Conservation (phyloP, 2,888 invertebrate species). For the Sesia apiformis region DNA sequence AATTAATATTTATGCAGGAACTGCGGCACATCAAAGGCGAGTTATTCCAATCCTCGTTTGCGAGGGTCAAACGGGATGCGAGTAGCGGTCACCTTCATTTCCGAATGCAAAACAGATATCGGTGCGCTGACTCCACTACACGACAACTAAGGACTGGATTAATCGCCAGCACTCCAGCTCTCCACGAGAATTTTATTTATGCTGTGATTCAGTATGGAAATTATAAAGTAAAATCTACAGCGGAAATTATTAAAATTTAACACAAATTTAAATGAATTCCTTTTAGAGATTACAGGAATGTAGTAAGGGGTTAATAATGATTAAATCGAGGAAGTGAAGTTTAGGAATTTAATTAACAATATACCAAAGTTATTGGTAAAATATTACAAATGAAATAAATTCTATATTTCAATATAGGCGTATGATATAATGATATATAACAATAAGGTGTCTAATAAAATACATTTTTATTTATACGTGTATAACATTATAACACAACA, state of each 20-base stretch:
- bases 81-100: constrained; percentile 23
- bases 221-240: not conserved
- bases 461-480: too few relatives aligned
- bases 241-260: not conserved
- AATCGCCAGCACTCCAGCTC: not conserved
- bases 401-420: too few relatives aligned
- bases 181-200: not conserved
- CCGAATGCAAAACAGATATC: constrained; percentile 9
- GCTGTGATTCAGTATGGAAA: not conserved
- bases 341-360: too few relatives aligned
- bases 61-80: constrained; percentile 12
- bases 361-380: too few relatives aligned
- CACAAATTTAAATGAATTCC: not conserved
- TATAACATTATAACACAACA: too few relatives aligned
- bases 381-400: too few relatives aligned
- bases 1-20: not conserved
- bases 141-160: not conserved
- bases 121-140: not conserved
- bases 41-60: constrained; percentile 6
- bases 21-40: constrained; percentile 30
- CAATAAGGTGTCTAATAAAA: too few relatives aligned
- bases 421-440: too few relatives aligned
- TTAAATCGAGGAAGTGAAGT: too few relatives aligned
- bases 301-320: not conserved
- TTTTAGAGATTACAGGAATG: not conserved